Percentiles rank a stretch among this genome's conserved stretches.
Conservation (phyloP, 2,113 vertebrate species). For the Phylloscopus whistleri region DNA sequence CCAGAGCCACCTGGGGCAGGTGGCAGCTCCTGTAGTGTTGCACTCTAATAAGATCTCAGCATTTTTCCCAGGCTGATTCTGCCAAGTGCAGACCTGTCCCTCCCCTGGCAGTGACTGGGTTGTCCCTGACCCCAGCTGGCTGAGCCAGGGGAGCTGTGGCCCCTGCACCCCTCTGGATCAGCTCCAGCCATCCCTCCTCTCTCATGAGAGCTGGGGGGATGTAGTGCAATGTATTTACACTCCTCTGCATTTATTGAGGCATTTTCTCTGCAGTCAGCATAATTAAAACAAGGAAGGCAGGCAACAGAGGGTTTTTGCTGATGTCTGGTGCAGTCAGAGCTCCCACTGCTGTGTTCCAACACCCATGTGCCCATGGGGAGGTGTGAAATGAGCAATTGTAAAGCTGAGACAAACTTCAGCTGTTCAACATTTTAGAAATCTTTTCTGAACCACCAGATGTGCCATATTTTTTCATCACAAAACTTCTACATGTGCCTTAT, state of each 20-base stretch:
- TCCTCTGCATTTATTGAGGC: neutral
- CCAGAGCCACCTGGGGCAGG: neutral
- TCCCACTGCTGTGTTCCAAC: neutral
- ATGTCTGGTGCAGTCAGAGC: neutral
- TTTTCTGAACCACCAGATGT: neutral
- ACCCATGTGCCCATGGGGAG: neutral
- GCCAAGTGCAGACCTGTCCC: neutral
- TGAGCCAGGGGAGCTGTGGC: neutral
- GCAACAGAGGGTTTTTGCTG: neutral
- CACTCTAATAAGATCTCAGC: neutral
- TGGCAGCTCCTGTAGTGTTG: neutral
- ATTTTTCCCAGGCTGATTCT: neutral
- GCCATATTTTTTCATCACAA: neutral
- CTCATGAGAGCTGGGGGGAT: fast-evolving
- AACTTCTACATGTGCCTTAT: neutral
- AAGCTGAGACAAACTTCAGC: neutral
- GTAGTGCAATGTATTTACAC: neutral
- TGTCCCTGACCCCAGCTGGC: neutral
- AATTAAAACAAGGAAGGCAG: neutral
- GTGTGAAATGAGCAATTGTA: neutral
- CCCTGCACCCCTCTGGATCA: neutral
- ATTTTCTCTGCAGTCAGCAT: neutral
- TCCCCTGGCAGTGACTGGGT: fast-evolving
- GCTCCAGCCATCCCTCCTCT: neutral
- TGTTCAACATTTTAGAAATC: neutral